Evolutionary conservation across 2,888 invertebrate genomes (phyloP).

Genomic region (Nyleta sp.): DNA sequence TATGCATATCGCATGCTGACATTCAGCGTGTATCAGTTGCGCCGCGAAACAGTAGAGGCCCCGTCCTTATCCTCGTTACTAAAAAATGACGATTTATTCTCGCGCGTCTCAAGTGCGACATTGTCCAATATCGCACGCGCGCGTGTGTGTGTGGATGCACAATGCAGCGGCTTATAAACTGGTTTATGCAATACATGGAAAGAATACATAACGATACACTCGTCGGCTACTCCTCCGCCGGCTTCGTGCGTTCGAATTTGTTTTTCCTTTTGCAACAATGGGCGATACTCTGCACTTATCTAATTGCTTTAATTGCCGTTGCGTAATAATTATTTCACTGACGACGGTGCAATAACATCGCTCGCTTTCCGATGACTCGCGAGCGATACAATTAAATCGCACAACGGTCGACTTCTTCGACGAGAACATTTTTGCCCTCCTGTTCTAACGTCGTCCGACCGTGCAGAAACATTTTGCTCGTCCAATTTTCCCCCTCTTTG

Average conservation of each 20-base stretch:
- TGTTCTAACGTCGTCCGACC: no score
- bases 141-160: constrained; percentile 15
- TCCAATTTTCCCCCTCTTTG: no score
- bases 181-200: constrained; percentile 49
- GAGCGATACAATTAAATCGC: not conserved
- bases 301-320: constrained; percentile 50
- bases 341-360: constrained; percentile 53
- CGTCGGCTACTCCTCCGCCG: constrained; percentile 9
- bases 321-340: constrained; percentile 51
- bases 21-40: constrained; percentile 57
- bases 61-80: constrained; percentile 63
- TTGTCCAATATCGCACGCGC: constrained; percentile 47
- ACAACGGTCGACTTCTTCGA: constrained; percentile 1
- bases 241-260: constrained; percentile 35
- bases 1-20: constrained; percentile 56
- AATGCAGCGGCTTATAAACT: constrained; percentile 37
- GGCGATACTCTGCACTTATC: constrained; percentile 41
- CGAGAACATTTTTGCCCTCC: no score
- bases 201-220: constrained; percentile 47
- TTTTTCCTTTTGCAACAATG: constrained; percentile 43
- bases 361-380: constrained; percentile 31
- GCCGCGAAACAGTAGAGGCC: constrained; percentile 53
- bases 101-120: constrained; percentile 46
- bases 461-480: no score
- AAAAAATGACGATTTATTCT: constrained; percentile 57